Evolutionary conservation across 2,113 vertebrate species (phyloP).

Genomic region (Vireo altiloquus): DNA sequence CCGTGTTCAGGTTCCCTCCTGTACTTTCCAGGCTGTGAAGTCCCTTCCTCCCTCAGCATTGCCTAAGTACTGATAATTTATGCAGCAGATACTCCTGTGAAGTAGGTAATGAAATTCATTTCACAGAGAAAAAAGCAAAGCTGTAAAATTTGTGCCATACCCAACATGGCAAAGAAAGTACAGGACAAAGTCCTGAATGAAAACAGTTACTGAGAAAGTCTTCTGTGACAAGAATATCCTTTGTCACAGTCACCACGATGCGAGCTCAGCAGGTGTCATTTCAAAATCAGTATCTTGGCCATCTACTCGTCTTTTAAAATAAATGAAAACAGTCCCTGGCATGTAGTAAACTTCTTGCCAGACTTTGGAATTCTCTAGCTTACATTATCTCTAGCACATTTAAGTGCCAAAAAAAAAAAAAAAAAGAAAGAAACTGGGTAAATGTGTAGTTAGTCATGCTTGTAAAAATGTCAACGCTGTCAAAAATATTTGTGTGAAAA

Average conservation of each 20-base stretch:
- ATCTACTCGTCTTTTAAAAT: slow-evolving; percentile 28
- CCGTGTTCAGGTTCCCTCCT: fast-evolving
- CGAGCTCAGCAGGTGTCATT: slow-evolving; percentile 12
- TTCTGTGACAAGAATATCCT: not conserved
- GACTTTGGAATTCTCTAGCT: slow-evolving; percentile 4
- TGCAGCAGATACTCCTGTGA: not conserved
- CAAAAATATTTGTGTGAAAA: slow-evolving; percentile 60
- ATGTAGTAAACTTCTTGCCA: slow-evolving; percentile 24
- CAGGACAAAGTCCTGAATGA: not conserved
- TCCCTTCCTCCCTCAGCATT: not conserved
- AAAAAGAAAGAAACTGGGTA: not conserved
- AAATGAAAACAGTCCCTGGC: not conserved
- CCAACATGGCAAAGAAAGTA: not conserved
- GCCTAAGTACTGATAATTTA: not conserved
- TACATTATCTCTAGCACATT: slow-evolving; percentile 15
- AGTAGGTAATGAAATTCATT: not conserved
- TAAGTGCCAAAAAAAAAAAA: slow-evolving; percentile 12
- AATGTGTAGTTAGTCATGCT: slow-evolving; percentile 55
- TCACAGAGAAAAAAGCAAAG: not conserved
- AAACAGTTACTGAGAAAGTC: not conserved
- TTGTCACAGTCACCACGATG: not conserved
- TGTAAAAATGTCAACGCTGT: slow-evolving; percentile 49
- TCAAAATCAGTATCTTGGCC: slow-evolving; percentile 14
- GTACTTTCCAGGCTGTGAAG: not conserved
- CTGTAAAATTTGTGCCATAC: not conserved